A percentile compares a stretch with the other conserved stretches of the same genome.
phyloP scores from a whole-genome alignment of 2,888 invertebrate species.

The Leptodirus hochenwartii region DNA sequence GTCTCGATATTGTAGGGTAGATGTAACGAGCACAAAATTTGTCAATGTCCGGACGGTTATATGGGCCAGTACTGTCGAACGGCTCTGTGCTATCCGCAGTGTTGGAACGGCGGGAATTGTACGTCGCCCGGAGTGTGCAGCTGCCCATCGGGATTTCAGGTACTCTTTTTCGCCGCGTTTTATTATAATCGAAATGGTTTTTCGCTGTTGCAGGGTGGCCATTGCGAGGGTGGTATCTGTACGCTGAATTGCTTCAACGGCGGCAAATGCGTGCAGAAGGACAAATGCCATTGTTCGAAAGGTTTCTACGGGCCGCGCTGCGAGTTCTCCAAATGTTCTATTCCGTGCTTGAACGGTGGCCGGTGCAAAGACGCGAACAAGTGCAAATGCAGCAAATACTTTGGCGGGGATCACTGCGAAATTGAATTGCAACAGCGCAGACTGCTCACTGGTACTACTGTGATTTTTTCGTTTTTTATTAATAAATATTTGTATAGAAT shows the following conservation, averaged over 20 bases:
- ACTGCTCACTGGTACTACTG: no score
- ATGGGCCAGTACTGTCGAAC: constrained; percentile 81
- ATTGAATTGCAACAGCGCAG: no score
- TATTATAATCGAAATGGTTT: no score
- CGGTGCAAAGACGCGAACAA: constrained; percentile 78
- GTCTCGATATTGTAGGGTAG: no score
- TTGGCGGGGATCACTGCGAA: constrained; percentile 81
- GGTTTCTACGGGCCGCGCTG: constrained; percentile 82
- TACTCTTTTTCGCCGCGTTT: no score
- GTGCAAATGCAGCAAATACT: constrained; percentile 72
- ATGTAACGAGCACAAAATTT: constrained; percentile 69
- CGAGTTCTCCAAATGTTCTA: constrained; percentile 55
- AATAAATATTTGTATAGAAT: not conserved
- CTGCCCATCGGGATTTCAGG: constrained; percentile 75
- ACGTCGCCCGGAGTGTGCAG: constrained; percentile 78
- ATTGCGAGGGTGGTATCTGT: constrained; percentile 90
- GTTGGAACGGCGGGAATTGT: constrained; percentile 85
- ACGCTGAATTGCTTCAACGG: constrained; percentile 82
- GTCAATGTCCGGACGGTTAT: constrained; percentile 78
- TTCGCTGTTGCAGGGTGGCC: constrained; percentile 78
- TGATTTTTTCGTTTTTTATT: not conserved
- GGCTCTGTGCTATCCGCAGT: constrained; percentile 80
- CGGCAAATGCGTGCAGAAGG: constrained; percentile 87
- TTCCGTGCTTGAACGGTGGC: constrained; percentile 82
- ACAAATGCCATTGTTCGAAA: constrained; percentile 79